Percentiles rank a stretch among this genome's conserved stretches.
Evolutionary conservation across 2,113 vertebrate genomes (phyloP).

Genomic region (Alethe diademata): DNA sequence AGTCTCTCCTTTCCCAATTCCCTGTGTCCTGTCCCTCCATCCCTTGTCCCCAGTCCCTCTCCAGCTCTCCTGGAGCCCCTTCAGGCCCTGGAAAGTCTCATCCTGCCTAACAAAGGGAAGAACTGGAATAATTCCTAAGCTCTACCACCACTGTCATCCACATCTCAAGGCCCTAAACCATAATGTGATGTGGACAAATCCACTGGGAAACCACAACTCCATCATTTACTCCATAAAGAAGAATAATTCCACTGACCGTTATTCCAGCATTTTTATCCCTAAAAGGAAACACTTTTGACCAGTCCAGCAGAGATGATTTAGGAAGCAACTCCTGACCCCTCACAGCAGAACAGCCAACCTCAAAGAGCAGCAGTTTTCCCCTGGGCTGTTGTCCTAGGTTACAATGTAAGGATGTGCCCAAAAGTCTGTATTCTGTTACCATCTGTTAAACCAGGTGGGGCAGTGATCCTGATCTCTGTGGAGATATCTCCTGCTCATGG

Average conservation of each 20-base stretch:
- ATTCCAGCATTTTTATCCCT: background rate
- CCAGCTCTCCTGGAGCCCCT: background rate
- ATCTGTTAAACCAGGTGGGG: no score
- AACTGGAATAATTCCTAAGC: background rate
- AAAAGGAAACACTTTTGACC: background rate
- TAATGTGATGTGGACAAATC: rapidly evolving
- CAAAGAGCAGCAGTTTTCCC: rapidly evolving
- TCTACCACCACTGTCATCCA: background rate
- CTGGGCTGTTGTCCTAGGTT: rapidly evolving
- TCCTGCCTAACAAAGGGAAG: background rate
- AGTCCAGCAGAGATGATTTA: background rate
- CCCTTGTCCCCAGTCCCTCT: background rate
- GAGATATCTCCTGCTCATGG: no score
- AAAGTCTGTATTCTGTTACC: no score
- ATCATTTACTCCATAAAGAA: no score
- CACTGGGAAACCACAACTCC: background rate
- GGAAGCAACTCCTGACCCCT: background rate
- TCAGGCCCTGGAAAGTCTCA: rapidly evolving
- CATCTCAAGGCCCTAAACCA: background rate
- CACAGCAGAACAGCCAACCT: rapidly evolving
- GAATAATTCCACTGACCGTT: rapidly evolving
- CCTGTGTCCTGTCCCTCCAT: background rate
- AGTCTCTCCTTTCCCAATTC: background rate
- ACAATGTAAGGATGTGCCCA: no score
- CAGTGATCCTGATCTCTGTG: no score